phyloP scores from a whole-genome alignment of 2,888 invertebrate genomes.

The Oxystoma pomonae region DNA sequence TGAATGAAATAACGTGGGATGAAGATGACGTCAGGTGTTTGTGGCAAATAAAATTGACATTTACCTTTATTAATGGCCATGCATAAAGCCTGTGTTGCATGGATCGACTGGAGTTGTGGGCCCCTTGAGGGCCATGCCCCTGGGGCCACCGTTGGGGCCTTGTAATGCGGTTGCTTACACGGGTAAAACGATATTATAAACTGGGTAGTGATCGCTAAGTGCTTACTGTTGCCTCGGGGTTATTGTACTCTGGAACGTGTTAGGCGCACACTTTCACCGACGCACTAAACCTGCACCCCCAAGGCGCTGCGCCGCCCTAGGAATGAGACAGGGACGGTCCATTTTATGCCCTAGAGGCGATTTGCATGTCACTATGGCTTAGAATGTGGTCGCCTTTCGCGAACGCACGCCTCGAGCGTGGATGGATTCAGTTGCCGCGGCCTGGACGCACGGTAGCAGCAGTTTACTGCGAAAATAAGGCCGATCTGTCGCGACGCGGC shows the following conservation, averaged over 20 bases:
- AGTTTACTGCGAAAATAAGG: constrained; percentile 16
- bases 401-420: neutral
- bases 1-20: neutral
- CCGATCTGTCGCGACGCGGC: constrained; percentile 13
- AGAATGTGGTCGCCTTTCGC: neutral
- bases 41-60: constrained; percentile 3
- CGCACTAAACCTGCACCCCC: neutral
- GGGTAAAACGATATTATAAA: constrained; percentile 12
- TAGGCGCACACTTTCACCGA: constrained; percentile 1
- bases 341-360: neutral
- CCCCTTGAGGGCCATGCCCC: constrained; percentile 37
- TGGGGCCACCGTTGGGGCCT: constrained; percentile 11
- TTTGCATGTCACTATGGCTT: neutral
- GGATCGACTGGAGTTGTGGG: constrained; percentile 42
- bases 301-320: constrained; percentile 16
- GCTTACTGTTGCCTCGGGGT: neutral
- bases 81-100: constrained; percentile 39
- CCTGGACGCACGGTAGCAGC: constrained; percentile 8
- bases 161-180: constrained; percentile 14
- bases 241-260: neutral
- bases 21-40: neutral
- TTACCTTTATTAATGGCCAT: constrained; percentile 50
- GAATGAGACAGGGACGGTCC: neutral
- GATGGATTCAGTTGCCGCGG: neutral
- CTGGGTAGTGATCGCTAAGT: neutral